Base-by-base conservation (phyloP, 2,888 invertebrate genomes). In the Sisyra terminalis region DNA sequence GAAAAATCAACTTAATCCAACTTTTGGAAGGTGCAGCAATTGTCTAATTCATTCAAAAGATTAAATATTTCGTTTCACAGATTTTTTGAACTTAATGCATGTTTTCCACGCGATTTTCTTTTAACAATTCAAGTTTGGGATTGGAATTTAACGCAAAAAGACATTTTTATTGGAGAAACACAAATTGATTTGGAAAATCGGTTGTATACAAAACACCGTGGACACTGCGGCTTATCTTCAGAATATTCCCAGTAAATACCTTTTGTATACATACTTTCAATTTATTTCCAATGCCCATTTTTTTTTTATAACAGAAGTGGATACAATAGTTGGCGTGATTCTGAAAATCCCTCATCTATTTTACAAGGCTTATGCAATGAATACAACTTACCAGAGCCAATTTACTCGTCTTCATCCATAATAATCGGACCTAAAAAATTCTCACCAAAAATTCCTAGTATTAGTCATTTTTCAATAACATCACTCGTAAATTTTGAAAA, bases 131-230 rank as follows among this genome's bases (percentile, higher is more conserved):
- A 80, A 29, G 65, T 92, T 1, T 81, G 75, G 58, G 87, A 90
- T 57, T 77, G 75, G 59, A 85, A 88, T 53, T 54, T 69, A 2
- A 59, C 71, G 2, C 69, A 73, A 2, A 58, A 67, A 2, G 85
- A 90, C 55, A 84, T 87, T 54, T 59, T 89, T 7, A 86, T 93
- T 51, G 93, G 92, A 0, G 78, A 75, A 51, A 92, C 90, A 0
- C 67, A 65, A 46, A 78, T 93, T 46, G 92, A 93, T 59, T 63
- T 93, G 38, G 93, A 93, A 63, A 84, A 88, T 60, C 71, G 92
- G 46, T 81, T 80, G 56, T 86, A 83, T 56, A 77, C 79, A 13
- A 73, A 72, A 48, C 86, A 89, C 55, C 67, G 85, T 45, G 88
- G 83, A 0, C 70, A 71, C 3, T 82, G 89, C 51, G 92, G 92